phyloP scores from a whole-genome alignment of 2,113 vertebrate species.

The Alosa alosa region DNA sequence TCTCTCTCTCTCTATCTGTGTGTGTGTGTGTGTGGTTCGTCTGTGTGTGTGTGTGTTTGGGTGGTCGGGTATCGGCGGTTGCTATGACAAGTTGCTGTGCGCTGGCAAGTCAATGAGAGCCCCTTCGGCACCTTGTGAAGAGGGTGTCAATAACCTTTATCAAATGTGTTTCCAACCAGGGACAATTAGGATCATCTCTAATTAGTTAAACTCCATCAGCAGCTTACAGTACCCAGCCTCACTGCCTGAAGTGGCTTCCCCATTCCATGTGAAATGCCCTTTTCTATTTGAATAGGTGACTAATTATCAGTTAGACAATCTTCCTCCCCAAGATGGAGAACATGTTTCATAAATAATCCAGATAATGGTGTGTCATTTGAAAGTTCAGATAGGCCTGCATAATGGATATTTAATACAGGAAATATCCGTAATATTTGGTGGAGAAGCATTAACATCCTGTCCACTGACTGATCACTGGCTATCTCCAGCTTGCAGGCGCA shows the following conservation, averaged over 20 bases:
- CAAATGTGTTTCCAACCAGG: conserved; percentile 49
- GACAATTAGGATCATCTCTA: conserved; percentile 52
- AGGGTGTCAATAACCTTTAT: conserved; percentile 53
- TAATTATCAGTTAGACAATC: conserved; percentile 55
- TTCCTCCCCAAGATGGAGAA: conserved; percentile 40
- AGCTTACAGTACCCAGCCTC: conserved; percentile 35
- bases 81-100: background rate
- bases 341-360: conserved; percentile 55
- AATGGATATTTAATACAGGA: conserved; percentile 46
- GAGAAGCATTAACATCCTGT: conserved; percentile 17
- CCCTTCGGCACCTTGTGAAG: conserved; percentile 4
- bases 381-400: conserved; percentile 49
- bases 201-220: conserved; percentile 56
- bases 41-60: background rate
- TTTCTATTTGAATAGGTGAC: conserved; percentile 59
- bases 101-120: background rate
- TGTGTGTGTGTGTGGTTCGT: background rate
- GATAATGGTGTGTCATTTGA: conserved; percentile 54
- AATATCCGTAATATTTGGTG: conserved; percentile 31
- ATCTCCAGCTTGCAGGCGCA: background rate
- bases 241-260: conserved; percentile 45
- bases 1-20: background rate
- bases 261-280: conserved; percentile 39
- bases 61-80: background rate
- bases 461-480: conserved; percentile 22